phyloP scores from a whole-genome alignment of 2,888 invertebrate species.

The Synergus japonicus region DNA sequence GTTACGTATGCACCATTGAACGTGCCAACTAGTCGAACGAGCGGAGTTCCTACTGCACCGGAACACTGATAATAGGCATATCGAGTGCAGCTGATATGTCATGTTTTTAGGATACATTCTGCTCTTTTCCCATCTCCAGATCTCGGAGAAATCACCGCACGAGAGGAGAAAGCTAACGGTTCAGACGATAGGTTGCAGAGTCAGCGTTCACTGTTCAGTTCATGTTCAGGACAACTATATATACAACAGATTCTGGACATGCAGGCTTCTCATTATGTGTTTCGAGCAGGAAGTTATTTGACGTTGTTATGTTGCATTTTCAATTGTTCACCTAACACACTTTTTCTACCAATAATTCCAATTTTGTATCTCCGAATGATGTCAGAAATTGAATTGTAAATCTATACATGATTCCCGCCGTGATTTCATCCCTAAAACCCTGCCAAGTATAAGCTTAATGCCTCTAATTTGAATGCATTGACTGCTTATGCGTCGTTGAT shows the following conservation, averaged over 20 bases:
- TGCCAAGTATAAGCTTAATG: not conserved
- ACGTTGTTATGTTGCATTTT: not conserved
- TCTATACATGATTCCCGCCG: too few species aligned
- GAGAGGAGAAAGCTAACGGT: not conserved
- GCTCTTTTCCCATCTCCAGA: not conserved
- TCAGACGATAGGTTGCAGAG: not conserved
- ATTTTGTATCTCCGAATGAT: not conserved
- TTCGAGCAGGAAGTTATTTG: not conserved
- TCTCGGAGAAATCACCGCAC: not conserved
- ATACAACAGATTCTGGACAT: not conserved
- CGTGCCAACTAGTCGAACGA: conserved; percentile 32
- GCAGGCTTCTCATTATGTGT: not conserved
- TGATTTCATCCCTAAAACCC: not conserved
- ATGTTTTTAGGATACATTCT: conserved; percentile 31
- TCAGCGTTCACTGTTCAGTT: conserved; percentile 1
- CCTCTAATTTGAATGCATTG: not conserved
- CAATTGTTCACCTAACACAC: not conserved
- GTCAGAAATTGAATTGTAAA: not conserved
- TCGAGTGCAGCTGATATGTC: conserved; percentile 28
- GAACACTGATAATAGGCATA: conserved; percentile 36
- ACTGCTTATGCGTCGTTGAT: not conserved
- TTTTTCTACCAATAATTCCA: not conserved
- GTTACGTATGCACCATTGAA: conserved; percentile 36
- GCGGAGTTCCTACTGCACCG: conserved; percentile 22
- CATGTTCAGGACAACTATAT: too few species aligned